Base-by-base conservation (phyloP, 2,113 vertebrate genomes). In the Zapornia atra region DNA sequence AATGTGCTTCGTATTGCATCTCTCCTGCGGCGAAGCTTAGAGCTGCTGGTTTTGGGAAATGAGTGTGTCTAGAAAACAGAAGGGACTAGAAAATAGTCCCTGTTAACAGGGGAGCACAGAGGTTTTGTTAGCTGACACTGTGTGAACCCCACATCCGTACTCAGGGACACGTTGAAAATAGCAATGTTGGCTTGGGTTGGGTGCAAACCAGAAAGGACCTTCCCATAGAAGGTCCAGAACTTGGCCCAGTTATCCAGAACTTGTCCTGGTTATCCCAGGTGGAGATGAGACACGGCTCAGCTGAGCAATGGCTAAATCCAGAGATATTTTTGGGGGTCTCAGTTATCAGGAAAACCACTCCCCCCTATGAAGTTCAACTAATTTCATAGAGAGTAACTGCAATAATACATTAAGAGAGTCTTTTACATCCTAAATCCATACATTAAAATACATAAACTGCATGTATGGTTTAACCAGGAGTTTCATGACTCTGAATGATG, bases 271-370 rank as follows among this genome's bases (percentile, higher is more conserved):
- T 63, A 36, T 56, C 40, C 66, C 80, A 29, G 31, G 1, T 5
- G n/a, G 51, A 3, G 7, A 26, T 22, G 28, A 51, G 53, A 11
- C 66, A 14, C 0, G 1, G n/a, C n/a, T 70, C 2, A 1, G 22
- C 64, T 42, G n/a, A 63, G 59, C 6, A 0, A 15, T 1, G 0
- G 14, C 53, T 66, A 24, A 44, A 70, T 38, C 29, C 70, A 15
- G 18, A 36, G 26, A 11, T 21, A 17, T 42, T 73, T 71, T 60
- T 26, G 11, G 21, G 60, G 12, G 29, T 56, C 53, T 50, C 21
- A 3, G 28, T 34, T 57, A n/a, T 40, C 18, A 38, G 51, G 44
- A 65, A 76, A 46, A 46, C 44, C 17, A 9, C 44, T 18, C 44
- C 44, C 42, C 51, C 34, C 34, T 20, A 1, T 42, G 33, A 72